Percentiles rank a stretch among this genome's conserved stretches.
phyloP scores from a whole-genome alignment of 2,113 vertebrate species.

The Tragelaphus imberbis region DNA sequence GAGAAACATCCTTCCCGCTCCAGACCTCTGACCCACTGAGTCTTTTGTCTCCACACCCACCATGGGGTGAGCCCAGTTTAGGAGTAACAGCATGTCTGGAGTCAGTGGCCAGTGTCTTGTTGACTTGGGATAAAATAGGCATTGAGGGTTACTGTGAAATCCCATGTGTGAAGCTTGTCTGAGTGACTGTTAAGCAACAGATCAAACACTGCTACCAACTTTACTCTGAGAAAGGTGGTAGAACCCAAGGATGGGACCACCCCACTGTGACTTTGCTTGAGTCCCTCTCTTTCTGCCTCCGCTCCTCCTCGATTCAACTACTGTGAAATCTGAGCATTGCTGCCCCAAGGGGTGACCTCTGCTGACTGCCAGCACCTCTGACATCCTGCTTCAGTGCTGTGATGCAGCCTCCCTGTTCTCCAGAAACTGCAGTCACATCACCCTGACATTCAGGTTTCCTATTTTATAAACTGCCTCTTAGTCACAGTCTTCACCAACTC shows the following conservation, averaged over 20 bases:
- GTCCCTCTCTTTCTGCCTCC: background rate
- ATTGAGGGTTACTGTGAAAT: background rate
- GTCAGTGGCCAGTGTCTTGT: background rate
- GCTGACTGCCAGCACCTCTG: background rate
- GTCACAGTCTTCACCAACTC: background rate
- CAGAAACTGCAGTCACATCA: background rate
- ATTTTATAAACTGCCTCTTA: background rate
- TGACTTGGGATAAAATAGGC: background rate
- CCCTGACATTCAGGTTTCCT: background rate
- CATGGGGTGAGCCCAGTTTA: background rate
- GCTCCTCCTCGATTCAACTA: background rate
- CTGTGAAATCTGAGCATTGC: background rate
- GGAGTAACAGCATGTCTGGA: background rate
- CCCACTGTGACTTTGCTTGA: background rate
- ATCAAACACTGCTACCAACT: background rate
- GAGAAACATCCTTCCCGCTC: background rate
- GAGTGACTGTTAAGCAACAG: background rate
- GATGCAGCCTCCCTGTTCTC: accelerated
- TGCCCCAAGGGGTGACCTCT: background rate
- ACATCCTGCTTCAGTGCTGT: background rate
- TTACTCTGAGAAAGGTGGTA: background rate
- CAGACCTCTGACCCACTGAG: background rate
- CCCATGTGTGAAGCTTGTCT: background rate
- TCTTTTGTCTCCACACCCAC: background rate
- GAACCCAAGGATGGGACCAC: background rate